Evolutionary conservation across 2,797 vertebrate species (phyloP), one percentile per base, ranked within the genome.

Genomic region (Alcedo quadribrachys): DNA sequence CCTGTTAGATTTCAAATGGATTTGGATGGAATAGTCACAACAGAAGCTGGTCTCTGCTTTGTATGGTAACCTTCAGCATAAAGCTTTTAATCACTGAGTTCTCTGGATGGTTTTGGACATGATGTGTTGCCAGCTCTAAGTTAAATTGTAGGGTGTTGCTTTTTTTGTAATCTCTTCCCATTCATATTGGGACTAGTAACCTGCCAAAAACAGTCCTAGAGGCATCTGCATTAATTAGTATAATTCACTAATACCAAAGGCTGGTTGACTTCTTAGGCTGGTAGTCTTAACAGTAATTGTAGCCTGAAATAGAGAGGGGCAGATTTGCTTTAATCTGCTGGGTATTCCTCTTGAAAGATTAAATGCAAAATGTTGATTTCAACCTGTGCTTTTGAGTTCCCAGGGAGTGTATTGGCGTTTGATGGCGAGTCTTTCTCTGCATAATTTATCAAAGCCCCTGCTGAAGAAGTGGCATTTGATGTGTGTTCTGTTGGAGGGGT

Each of bases 281-380:
- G 65, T 70, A 2, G 1, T 60, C 37, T 60, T 42, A 58, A 51
- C 8, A 33, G 15, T 80, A 75, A 78, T 58, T 85, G 83, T 83
- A 80, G 61, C 63, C 81, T 90, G 91, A 89, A 91, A 73, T 69
- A 84, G 78, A 95, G 83, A 69, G 73, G 74, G 79, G 27, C 46
- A 84, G 86, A 78, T 71, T 50, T 71, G 55, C 81, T 93, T 87
- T 93, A 75, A 93, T 92, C 89, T 93, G 69, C 51, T 87, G 40
- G 88, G 71, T 60, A 48, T 75, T 91, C 35, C 85, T 93, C 91
- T 93, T 86, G 45, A 75, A 92, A 89, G 92, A 91, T 92, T 63
- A 90, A 90, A 85, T 69, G 83, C 69, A 87, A 74, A 88, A 74
- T 19, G 89, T 94, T 83, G 81, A 32, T 69, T 79, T 50, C 35